Evolutionary conservation across 2,888 invertebrate species (phyloP).

Genomic region (Noctua comes): DNA sequence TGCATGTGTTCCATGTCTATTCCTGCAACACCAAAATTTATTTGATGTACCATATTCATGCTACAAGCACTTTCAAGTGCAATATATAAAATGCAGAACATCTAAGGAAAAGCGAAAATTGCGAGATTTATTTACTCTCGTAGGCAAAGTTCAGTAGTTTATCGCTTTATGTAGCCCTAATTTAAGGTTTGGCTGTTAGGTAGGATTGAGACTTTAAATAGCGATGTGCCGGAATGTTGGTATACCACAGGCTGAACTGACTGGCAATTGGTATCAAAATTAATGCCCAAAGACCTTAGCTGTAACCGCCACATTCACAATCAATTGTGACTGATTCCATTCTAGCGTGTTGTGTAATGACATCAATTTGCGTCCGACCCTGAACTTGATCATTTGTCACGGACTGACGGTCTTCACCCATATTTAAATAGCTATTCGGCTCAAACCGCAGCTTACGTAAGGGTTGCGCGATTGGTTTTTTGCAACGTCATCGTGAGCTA

Average conservation of each 20-base stretch:
- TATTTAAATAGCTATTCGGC: conserved; percentile 54
- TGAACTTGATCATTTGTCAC: conserved; percentile 68
- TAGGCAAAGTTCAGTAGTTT: background rate
- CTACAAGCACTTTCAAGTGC: background rate
- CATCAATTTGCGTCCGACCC: conserved; percentile 60
- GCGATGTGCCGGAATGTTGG: background rate
- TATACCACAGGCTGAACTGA: background rate
- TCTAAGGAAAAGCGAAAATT: background rate
- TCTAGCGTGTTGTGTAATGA: conserved; percentile 57
- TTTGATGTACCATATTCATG: conserved; percentile 1
- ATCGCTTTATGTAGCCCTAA: background rate
- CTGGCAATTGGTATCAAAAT: conserved; percentile 10
- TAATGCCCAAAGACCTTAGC: background rate
- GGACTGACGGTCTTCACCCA: conserved; percentile 54
- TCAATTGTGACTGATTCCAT: conserved; percentile 48
- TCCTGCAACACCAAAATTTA: conserved; percentile 24
- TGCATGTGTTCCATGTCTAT: conserved; percentile 43
- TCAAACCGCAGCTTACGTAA: conserved; percentile 45
- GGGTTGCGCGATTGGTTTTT: conserved; percentile 40
- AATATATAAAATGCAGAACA: background rate
- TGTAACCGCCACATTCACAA: conserved; percentile 9
- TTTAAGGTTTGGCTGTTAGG: background rate
- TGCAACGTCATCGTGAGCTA: conserved; percentile 45
- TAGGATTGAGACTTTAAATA: background rate
- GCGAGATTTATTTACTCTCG: background rate